These are phyloP conservation scores for Diadema setosum DNA, from an alignment of 35 echinoderm and acorn worm species.

Conservation along the genomic window DNA sequence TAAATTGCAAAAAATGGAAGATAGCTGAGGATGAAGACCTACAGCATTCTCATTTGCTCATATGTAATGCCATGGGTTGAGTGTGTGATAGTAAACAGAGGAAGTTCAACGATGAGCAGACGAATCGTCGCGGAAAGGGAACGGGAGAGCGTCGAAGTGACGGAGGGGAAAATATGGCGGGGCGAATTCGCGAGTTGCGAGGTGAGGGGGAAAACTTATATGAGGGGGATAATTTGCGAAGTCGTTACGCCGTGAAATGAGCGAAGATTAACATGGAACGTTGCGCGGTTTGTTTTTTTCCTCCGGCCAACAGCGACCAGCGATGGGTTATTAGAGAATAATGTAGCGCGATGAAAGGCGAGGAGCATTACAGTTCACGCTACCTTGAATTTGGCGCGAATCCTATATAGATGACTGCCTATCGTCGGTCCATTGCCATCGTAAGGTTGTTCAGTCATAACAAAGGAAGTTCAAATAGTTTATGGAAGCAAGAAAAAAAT, in stretches of 20 bases:
- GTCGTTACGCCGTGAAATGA: constrained; percentile 22
- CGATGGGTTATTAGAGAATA: neutral
- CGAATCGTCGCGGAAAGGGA: neutral
- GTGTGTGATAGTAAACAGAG: too few relatives aligned
- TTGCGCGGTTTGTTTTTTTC: neutral
- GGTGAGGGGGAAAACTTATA: neutral
- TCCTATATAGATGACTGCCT: too few relatives aligned
- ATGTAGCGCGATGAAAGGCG: neutral
- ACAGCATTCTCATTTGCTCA: too few relatives aligned
- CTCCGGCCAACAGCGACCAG: neutral
- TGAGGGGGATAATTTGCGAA: constrained; percentile 1
- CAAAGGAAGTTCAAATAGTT: too few relatives aligned
- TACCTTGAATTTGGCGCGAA: neutral
- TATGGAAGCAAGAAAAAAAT: too few relatives aligned
- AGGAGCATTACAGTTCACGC: neutral
- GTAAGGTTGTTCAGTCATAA: too few relatives aligned
- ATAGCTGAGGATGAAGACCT: too few relatives aligned
- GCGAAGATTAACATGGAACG: neutral
- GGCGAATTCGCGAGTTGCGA: neutral
- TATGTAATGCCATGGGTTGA: too few relatives aligned
- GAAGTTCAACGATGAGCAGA: neutral
- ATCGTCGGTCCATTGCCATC: neutral
- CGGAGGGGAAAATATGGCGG: neutral
- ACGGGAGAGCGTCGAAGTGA: neutral
- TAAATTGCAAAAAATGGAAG: too few relatives aligned